These are phyloP conservation scores for Glyptemys insculpta DNA, from an alignment of 2,797 vertebrate genomes.

Conservation along the genomic window DNA sequence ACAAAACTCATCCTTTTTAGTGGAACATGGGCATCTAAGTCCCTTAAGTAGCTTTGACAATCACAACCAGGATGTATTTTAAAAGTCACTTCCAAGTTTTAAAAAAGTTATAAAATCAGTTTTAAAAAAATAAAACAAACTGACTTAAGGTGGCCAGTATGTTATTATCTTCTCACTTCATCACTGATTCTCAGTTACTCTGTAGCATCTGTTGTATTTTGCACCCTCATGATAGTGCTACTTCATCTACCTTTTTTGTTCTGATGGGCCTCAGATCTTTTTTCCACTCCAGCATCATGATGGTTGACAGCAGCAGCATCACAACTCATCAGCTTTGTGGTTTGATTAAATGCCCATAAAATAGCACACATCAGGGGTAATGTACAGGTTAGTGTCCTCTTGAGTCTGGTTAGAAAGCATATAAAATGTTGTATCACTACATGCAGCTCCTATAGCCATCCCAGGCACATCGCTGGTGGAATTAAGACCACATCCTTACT, in stretches of 20 bases:
- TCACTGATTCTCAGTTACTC: neutral
- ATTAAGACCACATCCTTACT: neutral
- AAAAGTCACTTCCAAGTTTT: neutral
- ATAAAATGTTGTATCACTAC: neutral
- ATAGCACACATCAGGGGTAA: neutral
- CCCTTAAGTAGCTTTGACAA: neutral
- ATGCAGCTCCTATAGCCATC: neutral
- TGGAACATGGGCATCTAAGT: neutral
- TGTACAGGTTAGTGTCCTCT: neutral
- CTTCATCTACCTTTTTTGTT: neutral
- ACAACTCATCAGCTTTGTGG: neutral
- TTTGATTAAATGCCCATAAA: neutral
- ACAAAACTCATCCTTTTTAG: neutral
- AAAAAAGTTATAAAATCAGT: neutral
- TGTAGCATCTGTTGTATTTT: neutral
- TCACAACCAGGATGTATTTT: neutral
- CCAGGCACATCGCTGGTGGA: neutral
- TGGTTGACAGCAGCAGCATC: neutral
- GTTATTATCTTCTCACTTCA: neutral
- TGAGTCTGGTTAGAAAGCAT: neutral
- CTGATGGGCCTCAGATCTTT: neutral
- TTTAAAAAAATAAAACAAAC: neutral
- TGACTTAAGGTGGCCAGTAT: neutral
- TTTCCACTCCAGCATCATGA: neutral
- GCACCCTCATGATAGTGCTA: neutral